Evolutionary conservation across 2,797 vertebrate species (phyloP), one percentile per base, ranked within the genome.

Genomic region (Brachyrhaphis roseni): DNA sequence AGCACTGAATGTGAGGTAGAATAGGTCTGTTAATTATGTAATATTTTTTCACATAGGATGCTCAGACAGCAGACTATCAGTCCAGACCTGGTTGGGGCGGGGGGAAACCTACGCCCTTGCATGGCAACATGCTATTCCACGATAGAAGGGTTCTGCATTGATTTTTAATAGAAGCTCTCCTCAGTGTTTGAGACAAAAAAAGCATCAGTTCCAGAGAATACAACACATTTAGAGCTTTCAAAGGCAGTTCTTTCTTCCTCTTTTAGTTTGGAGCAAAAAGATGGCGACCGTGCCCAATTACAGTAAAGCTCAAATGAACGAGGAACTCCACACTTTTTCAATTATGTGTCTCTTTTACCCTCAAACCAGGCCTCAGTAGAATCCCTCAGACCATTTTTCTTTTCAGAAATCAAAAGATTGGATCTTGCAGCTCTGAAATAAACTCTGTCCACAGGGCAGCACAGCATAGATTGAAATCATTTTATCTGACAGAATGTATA

Each of bases 231-330:
- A 16, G 13, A 26, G n/a, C 55, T 34, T 39, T 43, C 34, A 80
- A 71, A 80, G 34, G 20, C 31, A 51, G 64, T 46, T 46, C 45
- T 41, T 75, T 75, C 53, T 66, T 82, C 64, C 43, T 77, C 18
- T 26, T 73, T 39, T 28, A 26, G 41, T 62, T 55, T 79, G 2
- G 18, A 59, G 59, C 3, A 72, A 68, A 53, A 78, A 77, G 53
- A 59, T 81, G 80, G 76, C 76, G 43, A 53, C 59, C 31, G 45
- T 64, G 74, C 79, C 57, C 59, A 70, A 74, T 83, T 75, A 51
- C 78, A 87, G 72, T 71, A 28, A n/a, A 83, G 76, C 62, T 85
- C 55, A 72, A 64, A 64, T 82, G 51, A 66, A 76, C 36, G 55
- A 16, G 41, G 43, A 71, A 74, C 43, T 80, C 66, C 68, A 75